Evolutionary conservation across 1,140 invertebrate genomes (phyloP).

Genomic region (Phortica variegata): DNA sequence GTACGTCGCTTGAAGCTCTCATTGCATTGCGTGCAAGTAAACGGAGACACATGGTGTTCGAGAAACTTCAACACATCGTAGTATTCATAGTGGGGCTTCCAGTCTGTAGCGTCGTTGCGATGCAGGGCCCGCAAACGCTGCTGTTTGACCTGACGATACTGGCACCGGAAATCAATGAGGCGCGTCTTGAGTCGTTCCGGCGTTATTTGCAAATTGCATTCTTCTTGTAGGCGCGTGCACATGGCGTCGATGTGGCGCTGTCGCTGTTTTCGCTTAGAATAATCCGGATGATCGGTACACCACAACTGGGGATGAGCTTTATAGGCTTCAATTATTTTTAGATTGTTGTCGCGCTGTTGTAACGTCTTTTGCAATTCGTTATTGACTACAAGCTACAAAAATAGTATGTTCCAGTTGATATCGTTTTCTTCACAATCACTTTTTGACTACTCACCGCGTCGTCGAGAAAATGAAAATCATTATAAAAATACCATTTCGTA

Average conservation of each 20-base stretch:
- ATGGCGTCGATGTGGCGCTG: constrained; percentile 32
- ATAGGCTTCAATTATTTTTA: constrained; percentile 45
- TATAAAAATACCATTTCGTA: constrained; percentile 34
- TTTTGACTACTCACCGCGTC: constrained; percentile 38
- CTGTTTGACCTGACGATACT: constrained; percentile 41
- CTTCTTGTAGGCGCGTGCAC: constrained; percentile 37
- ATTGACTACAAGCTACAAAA: constrained; percentile 19
- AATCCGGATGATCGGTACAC: constrained; percentile 42
- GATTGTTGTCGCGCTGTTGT: constrained; percentile 33
- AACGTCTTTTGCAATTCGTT: constrained; percentile 31
- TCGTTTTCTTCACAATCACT: neutral
- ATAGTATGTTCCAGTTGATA: neutral
- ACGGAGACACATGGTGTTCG: constrained; percentile 39
- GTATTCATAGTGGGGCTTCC: constrained; percentile 33
- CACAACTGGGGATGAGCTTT: constrained; percentile 38
- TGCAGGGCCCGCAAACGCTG: constrained; percentile 18
- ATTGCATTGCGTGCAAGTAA: constrained; percentile 27
- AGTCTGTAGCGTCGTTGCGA: constrained; percentile 12
- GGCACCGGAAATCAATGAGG: constrained; percentile 38
- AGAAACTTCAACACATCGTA: constrained; percentile 35
- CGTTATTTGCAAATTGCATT: constrained; percentile 37
- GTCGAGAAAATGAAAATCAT: constrained; percentile 40
- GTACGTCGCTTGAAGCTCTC: constrained; percentile 30
- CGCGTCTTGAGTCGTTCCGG: constrained; percentile 38
- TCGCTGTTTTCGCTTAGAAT: constrained; percentile 35